Evolutionary conservation across 2,113 vertebrate species (phyloP), one percentile per base, ranked within the genome.

Genomic region (Leucosticte australis): DNA sequence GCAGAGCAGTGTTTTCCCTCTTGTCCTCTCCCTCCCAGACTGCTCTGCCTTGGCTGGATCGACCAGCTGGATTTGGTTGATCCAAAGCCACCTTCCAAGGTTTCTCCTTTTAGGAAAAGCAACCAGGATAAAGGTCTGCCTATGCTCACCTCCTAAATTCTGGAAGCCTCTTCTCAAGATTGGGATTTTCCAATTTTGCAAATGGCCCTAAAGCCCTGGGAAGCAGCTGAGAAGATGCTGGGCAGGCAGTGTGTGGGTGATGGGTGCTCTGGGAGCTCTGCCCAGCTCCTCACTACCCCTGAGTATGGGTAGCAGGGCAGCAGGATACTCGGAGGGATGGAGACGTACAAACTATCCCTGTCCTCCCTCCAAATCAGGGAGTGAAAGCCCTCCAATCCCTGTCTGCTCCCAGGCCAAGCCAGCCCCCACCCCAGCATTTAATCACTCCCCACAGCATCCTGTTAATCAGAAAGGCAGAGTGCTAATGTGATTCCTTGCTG

Each of bases 101-200:
- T 12, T 70, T 74, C 37, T 76, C 9, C 57, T 64, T 67, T 76
- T 6, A 60, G 49, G 37, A 90, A 90, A 88, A 83, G 11, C 27
- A 41, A 6, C 13, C 0, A 0, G 7, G 10, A 26, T 11, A 30
- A 56, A 56, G 3, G 11, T 33, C 59, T 71, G 81, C 39, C 35
- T 0, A 0, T 15, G 30, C 22, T 59, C 2, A 1, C 19, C 31
- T 50, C 47, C 1, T 2, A 12, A 63, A 68, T 71, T 47, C 42
- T 17, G 18, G 35, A 42, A 10, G 35, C 10, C 5, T 68, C 39
- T 77, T 14, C 35, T 81, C n/a, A 23, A 70, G 9, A 28, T 1
- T 78, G 64, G 37, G 60, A 21, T 77, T 87, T 74, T 52, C 46
- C 78, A 65, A 5, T 49, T 59, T 81, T 52, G 12, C 27, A 53